A percentile compares a stretch with the other conserved stretches of the same genome.
phyloP scores from a whole-genome alignment of 2,797 vertebrate species.

The Euthynnus affinis region DNA sequence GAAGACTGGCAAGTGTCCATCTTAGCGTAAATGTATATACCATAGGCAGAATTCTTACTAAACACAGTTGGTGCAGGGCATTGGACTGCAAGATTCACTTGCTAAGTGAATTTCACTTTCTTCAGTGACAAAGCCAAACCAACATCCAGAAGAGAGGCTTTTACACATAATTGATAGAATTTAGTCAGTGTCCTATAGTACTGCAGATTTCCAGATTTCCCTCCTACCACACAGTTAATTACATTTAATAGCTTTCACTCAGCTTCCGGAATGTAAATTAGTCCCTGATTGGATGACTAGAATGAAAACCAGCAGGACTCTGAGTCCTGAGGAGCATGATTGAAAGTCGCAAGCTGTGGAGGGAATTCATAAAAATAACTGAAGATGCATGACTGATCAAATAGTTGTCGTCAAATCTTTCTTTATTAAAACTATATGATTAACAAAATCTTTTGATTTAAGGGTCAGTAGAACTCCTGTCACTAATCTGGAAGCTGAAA shows the following conservation, averaged over 20 bases:
- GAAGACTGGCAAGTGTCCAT: neutral
- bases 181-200: neutral
- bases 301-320: conserved; percentile 43
- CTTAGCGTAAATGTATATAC: neutral
- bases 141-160: neutral
- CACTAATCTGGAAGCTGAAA: neutral
- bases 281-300: conserved; percentile 9
- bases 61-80: neutral
- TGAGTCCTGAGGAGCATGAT: conserved; percentile 8
- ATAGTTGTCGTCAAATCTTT: neutral
- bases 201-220: conserved; percentile 14
- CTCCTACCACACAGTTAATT: conserved; percentile 25
- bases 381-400: conserved; percentile 3
- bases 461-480: neutral
- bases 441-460: neutral
- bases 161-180: neutral
- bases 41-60: neutral
- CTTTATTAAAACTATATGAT: neutral
- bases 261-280: conserved; percentile 33
- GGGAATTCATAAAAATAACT: conserved; percentile 1
- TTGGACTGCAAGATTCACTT: neutral
- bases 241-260: conserved; percentile 17
- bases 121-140: neutral
- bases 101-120: neutral
- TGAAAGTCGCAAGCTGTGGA: conserved; percentile 18